Base-by-base conservation (phyloP, 1,140 invertebrate genomes). In the Batillaria attramentaria region DNA sequence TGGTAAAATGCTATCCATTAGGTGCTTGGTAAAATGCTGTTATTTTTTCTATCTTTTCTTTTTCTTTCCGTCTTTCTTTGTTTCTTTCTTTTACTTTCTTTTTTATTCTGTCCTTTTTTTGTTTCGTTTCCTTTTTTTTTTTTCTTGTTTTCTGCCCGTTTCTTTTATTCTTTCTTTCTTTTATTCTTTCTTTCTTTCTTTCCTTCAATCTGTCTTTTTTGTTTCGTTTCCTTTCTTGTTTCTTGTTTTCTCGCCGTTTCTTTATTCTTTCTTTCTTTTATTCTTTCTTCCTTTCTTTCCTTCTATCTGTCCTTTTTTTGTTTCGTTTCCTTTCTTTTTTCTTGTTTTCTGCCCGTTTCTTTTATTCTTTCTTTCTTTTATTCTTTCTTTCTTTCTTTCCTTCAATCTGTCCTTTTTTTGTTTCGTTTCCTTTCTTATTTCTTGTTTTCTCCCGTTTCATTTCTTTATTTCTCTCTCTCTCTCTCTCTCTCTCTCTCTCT, bases 391-490 rank as follows among this genome's bases (percentile, higher is more conserved):
- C 54, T 60, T 28, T 60, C 54, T 60, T 28, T 60, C 54, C 31
- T 28, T 60, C 54, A n/a, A 20, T 60, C 54, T 60, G 20, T 60
- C 54, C 31, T 28, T 60, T 28, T 60, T 28, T 60, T 28, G 24
- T 28, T 60, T 28, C 31, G 20, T 60, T 28, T 60, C 54, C 31
- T 28, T 60, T 28, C 31, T 28, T 60, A 20, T 20, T 28, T 6
- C 54, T 60, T 28, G 24, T 28, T 60, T 28, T 60, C 54, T 60
- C 54, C 31, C 54, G 24, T 28, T 20, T 28, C 31, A 20, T 60
- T 28, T 60, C 54, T 60, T 28, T 60, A 20, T 60, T 20, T 60
- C 57, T 60, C 57, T 24, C 57, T 60, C 57, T 60, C 57, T 60
- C 57, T 60, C 57, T 60, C 10, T 60, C 57, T 60, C 24, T 24